Evolutionary conservation across 2,113 vertebrate species (phyloP).

Genomic region (Odontophorus gujanensis): DNA sequence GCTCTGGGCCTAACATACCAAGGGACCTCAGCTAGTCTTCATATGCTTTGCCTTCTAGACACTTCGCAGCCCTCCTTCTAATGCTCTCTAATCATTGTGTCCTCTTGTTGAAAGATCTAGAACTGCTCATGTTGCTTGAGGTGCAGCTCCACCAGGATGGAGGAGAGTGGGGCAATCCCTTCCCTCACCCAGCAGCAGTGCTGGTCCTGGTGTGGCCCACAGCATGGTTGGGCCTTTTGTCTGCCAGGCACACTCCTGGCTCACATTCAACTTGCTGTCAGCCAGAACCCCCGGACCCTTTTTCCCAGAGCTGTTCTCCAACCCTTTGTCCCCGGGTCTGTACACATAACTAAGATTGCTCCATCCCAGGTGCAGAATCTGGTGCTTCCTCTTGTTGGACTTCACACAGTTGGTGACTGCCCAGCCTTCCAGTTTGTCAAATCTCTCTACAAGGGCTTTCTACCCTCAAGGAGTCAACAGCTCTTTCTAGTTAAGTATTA

Average conservation of each 20-base stretch:
- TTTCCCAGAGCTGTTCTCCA: too few species aligned
- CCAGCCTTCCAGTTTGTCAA: too few species aligned
- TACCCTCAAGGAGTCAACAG: too few species aligned
- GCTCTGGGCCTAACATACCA: neutral
- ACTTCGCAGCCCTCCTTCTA: neutral
- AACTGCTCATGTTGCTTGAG: neutral
- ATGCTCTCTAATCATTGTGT: neutral
- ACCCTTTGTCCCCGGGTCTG: too few species aligned
- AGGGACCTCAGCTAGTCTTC: neutral
- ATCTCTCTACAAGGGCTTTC: too few species aligned
- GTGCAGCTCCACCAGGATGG: neutral
- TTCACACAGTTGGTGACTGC: too few species aligned
- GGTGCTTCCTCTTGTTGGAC: too few species aligned
- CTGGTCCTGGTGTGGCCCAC: too few species aligned
- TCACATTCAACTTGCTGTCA: neutral
- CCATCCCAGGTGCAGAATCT: too few species aligned
- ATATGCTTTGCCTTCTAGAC: neutral
- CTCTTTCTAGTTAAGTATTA: too few species aligned
- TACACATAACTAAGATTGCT: too few species aligned
- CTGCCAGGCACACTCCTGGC: too few species aligned
- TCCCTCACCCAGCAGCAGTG: neutral
- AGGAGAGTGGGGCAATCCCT: neutral
- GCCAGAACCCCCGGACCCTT: neutral
- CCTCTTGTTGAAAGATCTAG: neutral
- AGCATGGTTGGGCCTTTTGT: neutral